These are phyloP conservation scores for Agrochola litura DNA, from an alignment of 2,888 invertebrate species.

Conservation along the genomic window DNA sequence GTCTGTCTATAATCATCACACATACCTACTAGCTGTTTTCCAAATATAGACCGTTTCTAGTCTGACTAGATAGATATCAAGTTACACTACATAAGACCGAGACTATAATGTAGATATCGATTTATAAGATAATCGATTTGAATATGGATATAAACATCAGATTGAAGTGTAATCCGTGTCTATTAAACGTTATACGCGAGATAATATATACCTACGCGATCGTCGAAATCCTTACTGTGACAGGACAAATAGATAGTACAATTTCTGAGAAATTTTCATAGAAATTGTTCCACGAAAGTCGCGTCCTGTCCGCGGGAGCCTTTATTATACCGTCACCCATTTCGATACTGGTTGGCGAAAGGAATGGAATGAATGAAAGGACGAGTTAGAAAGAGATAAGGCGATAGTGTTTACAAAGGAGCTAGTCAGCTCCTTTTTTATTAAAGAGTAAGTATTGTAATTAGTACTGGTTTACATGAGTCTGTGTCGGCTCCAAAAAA, in stretches of 20 bases:
- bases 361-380: no score
- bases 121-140: no score
- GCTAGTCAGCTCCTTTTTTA: background rate
- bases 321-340: no score
- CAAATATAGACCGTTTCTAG: background rate
- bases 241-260: background rate
- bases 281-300: no score
- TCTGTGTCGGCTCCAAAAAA: background rate
- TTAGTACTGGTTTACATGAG: background rate
- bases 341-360: no score
- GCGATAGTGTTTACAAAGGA: no score
- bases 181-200: background rate
- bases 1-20: background rate
- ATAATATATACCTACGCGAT: background rate
- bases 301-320: no score
- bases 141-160: background rate
- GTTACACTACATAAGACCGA: background rate
- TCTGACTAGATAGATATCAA: background rate
- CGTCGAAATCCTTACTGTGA: no score
- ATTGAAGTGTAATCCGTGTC: background rate
- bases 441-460: background rate
- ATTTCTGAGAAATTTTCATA: no score
- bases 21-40: background rate
- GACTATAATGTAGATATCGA: background rate
- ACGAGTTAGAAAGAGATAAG: background rate